Evolutionary conservation across 2,888 invertebrate genomes (phyloP).

Genomic region (Macropis europaea): DNA sequence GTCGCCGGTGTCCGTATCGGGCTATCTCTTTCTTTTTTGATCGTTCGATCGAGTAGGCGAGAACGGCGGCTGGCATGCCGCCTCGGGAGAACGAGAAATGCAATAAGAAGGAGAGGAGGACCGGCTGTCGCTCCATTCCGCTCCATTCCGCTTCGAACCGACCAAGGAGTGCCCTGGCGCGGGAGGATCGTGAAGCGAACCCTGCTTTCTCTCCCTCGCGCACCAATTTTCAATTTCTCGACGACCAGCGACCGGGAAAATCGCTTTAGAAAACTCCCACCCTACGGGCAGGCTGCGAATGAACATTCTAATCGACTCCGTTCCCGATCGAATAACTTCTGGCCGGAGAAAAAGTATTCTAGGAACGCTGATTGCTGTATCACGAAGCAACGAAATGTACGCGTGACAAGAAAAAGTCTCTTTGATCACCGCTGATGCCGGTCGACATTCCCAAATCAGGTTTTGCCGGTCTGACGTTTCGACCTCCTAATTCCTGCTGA

Average conservation of each 20-base stretch:
- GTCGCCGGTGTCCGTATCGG: too few relatives aligned
- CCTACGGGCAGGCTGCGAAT: too few relatives aligned
- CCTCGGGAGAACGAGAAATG: conserved; percentile 58
- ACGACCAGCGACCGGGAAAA: too few relatives aligned
- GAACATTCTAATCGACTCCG: too few relatives aligned
- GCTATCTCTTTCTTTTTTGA: conserved; percentile 27
- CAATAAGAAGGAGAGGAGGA: conserved; percentile 59
- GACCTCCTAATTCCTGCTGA: conserved; percentile 58
- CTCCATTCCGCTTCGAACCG: too few relatives aligned
- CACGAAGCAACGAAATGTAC: conserved; percentile 24
- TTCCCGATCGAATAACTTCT: too few relatives aligned
- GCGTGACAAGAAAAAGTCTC: conserved; percentile 23
- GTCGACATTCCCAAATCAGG: conserved; percentile 69
- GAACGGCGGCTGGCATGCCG: conserved; percentile 53
- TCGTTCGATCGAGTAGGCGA: conserved; percentile 50
- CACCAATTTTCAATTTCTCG: neutral
- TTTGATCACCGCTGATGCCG: conserved; percentile 47
- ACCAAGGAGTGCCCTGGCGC: conserved; percentile 45
- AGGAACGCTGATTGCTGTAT: too few relatives aligned
- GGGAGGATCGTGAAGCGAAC: conserved; percentile 36
- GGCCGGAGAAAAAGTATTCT: conserved; percentile 12
- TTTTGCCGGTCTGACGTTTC: conserved; percentile 69
- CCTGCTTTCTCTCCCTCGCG: neutral
- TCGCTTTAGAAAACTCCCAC: neutral
- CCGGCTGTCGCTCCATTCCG: conserved; percentile 39